Base-by-base conservation (phyloP, 2,797 vertebrate species). In the Gadopsis marmoratus region DNA sequence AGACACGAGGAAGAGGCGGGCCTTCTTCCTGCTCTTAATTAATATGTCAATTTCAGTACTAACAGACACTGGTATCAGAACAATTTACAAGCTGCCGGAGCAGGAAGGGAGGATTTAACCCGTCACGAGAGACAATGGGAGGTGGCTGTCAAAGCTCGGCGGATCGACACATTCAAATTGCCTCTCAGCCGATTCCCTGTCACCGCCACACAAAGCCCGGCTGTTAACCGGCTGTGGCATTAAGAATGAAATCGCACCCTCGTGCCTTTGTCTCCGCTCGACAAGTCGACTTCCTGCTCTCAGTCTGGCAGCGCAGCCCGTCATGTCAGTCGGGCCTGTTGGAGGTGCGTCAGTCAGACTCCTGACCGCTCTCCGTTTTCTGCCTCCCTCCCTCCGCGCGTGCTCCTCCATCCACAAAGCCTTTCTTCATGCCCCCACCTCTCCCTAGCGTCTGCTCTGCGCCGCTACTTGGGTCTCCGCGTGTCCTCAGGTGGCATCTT, bases 211-310 rank as follows among this genome's bases (percentile, higher is more conserved):
- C 63, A 74, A 82, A 76, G 84, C 73, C 9, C 7, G 7, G 73
- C 54, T 76, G 82, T 62, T 82, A 64, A 78, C 59, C n/a, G 65
- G 71, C 78, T 56, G 74, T 2, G 56, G 56, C 71, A 45, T 47
- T 58, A 65, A 81, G 79, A 79, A 68, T 68, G 68, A 77, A 84
- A 82, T 74, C 72, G 43, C 65, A 47, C 81, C 61, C 51, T 75
- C 48, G 6, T 65, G 86, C 69, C 75, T 83, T 83, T 73, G 80
- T 85, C 86, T 86, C 66, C 83, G 9, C 55, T 75, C 74, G 76
- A 83, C 80, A 66, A 47, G 55, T 50, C 33, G 55, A 85, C 80
- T 86, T 85, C 76, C 78, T 84, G 83, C 73, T 81, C 77, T 73
- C 76, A 12, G 56, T 61, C 67, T 67, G 70, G 53, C 74, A 82